Evolutionary conservation across 2,888 invertebrate species (phyloP), one percentile per base, ranked within the genome.

Genomic region (Thymelicus acteon): DNA sequence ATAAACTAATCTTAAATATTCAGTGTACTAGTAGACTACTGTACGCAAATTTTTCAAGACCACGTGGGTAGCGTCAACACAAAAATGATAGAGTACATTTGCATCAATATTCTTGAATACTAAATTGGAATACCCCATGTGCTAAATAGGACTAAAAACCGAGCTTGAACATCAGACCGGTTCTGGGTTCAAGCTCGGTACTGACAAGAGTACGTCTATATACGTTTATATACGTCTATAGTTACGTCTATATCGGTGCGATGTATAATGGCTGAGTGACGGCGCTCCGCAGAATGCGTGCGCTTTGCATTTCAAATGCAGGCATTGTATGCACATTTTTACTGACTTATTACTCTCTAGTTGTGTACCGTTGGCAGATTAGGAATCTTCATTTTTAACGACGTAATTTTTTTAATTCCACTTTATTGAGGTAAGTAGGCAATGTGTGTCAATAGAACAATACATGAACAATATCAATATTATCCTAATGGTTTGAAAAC

Each of bases 241-340:
- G 31, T 15, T 70, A 64, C 71, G 74, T 76, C 73, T 72, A 73
- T 71, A 72, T 73, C 65, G 60, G 72, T 60, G 64, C 63, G 60
- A 72, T 72, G 82, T 80, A 85, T 88, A 87, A 86, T 85, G 83
- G 81, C 75, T 82, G 85, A 88, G 85, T 87, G 91, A 88, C 90
- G 85, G 76, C 81, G 78, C 79, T 77, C 77, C 85, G 85, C 85
- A 83, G 85, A 83, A 85, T 87, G 87, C 85, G 77, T 79, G 82
- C 85, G 78, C 84, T 92, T 92, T 92, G 92, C 92, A 92, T 93
- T 92, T 91, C 92, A 92, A 92, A 92, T 93, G 81, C 82, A 84
- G 76, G 89, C 91, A 93, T 93, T 93, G 93, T 93, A 93, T 93
- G 92, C 93, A 93, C 93, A 93, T 93, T 92, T 93, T 92, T 92